Percentiles rank a stretch among this genome's conserved stretches.
These are phyloP conservation scores for Aspiorhynchus laticeps DNA, from an alignment of 2,113 vertebrate genomes.

Conservation along the genomic window DNA sequence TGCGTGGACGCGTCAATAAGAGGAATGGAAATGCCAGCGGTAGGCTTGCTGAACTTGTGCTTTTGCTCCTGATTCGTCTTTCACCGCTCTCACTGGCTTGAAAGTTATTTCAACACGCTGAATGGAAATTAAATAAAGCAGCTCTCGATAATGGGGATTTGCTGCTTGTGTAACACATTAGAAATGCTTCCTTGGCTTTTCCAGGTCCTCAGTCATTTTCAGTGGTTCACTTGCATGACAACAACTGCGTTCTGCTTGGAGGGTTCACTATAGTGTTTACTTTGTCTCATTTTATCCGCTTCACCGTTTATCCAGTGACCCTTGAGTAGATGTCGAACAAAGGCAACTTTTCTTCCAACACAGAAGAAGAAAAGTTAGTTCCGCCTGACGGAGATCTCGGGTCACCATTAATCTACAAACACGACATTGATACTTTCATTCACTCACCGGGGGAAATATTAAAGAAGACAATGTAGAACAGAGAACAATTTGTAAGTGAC, in stretches of 20 bases:
- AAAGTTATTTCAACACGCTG: slow-evolving; percentile 54
- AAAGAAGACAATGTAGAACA: slow-evolving; percentile 66
- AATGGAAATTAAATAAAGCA: slow-evolving; percentile 55
- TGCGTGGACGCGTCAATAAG: slow-evolving; percentile 68
- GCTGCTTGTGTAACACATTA: slow-evolving; percentile 54
- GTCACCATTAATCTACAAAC: slow-evolving; percentile 63
- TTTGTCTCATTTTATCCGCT: neutral
- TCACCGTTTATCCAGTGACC: slow-evolving; percentile 56
- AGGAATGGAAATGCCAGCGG: slow-evolving; percentile 59
- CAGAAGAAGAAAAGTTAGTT: slow-evolving; percentile 51
- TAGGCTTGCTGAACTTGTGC: slow-evolving; percentile 42
- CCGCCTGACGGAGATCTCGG: slow-evolving; percentile 49
- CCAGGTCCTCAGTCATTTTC: slow-evolving; percentile 37
- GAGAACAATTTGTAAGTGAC: slow-evolving; percentile 70
- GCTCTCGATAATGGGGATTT: slow-evolving; percentile 51
- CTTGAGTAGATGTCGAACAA: slow-evolving; percentile 62
- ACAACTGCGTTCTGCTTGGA: neutral
- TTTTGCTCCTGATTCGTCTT: slow-evolving; percentile 22
- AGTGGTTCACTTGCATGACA: neutral
- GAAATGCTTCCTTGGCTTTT: slow-evolving; percentile 43
- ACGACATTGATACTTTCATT: slow-evolving; percentile 62
- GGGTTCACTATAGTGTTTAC: neutral
- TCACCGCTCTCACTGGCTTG: slow-evolving; percentile 23
- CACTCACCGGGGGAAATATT: slow-evolving; percentile 70
- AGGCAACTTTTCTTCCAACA: slow-evolving; percentile 58